Base-by-base conservation (phyloP, 2,113 vertebrate species). In the Microcebus griseorufus region DNA sequence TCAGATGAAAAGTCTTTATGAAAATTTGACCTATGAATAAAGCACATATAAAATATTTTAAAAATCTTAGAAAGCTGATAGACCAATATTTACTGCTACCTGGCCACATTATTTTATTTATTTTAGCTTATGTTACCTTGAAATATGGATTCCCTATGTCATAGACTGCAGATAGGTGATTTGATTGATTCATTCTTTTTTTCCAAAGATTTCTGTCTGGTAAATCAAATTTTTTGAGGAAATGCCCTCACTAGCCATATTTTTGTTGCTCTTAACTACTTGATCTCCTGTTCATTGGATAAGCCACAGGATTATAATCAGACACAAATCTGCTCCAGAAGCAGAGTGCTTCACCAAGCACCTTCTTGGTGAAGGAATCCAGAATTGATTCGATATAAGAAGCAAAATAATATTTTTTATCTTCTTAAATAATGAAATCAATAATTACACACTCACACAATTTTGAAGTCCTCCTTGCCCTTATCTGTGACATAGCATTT, bases 381-480 rank as follows among this genome's bases (percentile, higher is more conserved):
- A 95, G 48, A 73, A 73, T 64, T 72, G 55, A 85, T 58, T 75
- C 22, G 29, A 0, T 89, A 11, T 14, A n/a, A 85, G 32, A 79
- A 80, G 20, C 13, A 79, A 13, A 37, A 70, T 42, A 45, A n/a
- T 72, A 29, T 70, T 72, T 73, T 80, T 76, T 12, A 55, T 72
- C 81, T 76, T 73, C 80, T 80, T 80, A 80, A 86, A 96, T 64
- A 79, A 70, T 53, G 7, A 75, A 95, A 82, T 88, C 11, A 73
- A 72, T 16, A 55, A 65, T 75, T 18, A 69, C 18, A 20, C 6
- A 20, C 55, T 6, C 9, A 79, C 34, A 20, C 58, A 76, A 53
- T 87, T 58, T 42, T 62, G 51, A 91, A 82, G 60, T 6, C 32
- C 3, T 16, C 14, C 4, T 3, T 27, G 11, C 37, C 9, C 25